Base-by-base conservation (phyloP, 2,113 vertebrate species). In the Miniopterus natalensis region DNA sequence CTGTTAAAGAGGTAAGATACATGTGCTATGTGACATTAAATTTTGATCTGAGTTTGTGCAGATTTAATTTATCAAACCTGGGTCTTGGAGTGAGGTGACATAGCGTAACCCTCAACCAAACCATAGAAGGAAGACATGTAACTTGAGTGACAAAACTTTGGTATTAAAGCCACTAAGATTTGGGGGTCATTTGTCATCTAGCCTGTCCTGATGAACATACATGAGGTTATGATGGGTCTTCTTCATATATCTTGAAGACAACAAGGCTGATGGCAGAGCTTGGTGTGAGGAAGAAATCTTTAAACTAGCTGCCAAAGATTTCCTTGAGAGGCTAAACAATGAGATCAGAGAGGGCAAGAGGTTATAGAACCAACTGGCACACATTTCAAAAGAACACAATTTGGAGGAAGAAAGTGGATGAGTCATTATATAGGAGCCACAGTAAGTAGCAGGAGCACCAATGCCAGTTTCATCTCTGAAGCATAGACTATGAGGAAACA, bases 21-120 rank as follows among this genome's bases (percentile, higher is more conserved):
- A 49, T 63, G 25, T 12, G 71, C 49, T 57, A 15, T 51, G 8
- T 70, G 55, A 51, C 6, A 88, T 66, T 79, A 83, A 71, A 83
- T 65, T 84, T 21, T 79, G 27, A 10, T 83, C 45, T 90, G 53
- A 87, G 18, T 90, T 89, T 81, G 3, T 55, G 47, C 23, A 77
- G 14, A 93, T 83, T 95, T 74, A 74, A 77, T 15, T 92, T 29
- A 74, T 88, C 42, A 84, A 66, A 85, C 15, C 9, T 88, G n/a
- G 36, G 45, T 66, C 12, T 42, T 88, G 15, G 1, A 80, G 12
- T 81, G 17, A 70, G 27, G 31, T 20, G 4, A 71, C 14, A 47
- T 55, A 65, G 15, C 10, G 77, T 86, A 77, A 83, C 18, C 21
- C 14, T 70, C 51, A 49, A 29, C 6, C 42, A 80, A 91, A 7